Conservation (phyloP, 1,140 invertebrate species). For the Ctenoplectra terminalis region DNA sequence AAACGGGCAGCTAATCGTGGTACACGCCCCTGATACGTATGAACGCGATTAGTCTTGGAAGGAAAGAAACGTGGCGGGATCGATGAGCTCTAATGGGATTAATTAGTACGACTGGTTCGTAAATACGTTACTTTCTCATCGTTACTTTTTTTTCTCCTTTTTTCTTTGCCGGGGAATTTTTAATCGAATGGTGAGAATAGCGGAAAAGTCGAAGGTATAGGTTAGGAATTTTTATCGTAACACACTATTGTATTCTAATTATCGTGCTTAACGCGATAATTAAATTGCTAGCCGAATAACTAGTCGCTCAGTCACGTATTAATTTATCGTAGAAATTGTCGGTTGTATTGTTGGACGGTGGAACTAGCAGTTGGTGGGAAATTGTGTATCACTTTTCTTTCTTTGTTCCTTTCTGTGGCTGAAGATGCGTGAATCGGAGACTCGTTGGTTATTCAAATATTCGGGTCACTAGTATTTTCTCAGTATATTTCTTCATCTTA, state of each 20-base stretch:
- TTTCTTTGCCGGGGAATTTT: neutral
- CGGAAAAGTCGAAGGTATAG: neutral
- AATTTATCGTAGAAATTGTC: constrained; percentile 8
- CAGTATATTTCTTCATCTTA: too few species aligned
- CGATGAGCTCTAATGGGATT: constrained; percentile 1
- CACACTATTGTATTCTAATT: neutral
- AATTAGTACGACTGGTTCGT: neutral
- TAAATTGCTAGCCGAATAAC: neutral
- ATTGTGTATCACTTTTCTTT: neutral
- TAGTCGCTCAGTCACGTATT: neutral
- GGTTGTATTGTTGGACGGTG: neutral
- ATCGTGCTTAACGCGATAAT: too few species aligned
- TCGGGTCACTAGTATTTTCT: too few species aligned
- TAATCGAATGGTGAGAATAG: neutral
- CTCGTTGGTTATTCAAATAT: too few species aligned
- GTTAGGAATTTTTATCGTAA: neutral
- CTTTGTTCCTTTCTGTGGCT: neutral
- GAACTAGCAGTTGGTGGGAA: neutral
- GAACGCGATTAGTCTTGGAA: neutral
- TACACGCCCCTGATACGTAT: neutral
- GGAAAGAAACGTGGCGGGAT: neutral
- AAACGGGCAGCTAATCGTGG: neutral
- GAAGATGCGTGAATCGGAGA: neutral
- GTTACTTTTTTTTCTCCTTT: too few species aligned
- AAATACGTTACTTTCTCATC: neutral